phyloP scores from a whole-genome alignment of 2,888 invertebrate species.

The Tetheella fluctuosa region DNA sequence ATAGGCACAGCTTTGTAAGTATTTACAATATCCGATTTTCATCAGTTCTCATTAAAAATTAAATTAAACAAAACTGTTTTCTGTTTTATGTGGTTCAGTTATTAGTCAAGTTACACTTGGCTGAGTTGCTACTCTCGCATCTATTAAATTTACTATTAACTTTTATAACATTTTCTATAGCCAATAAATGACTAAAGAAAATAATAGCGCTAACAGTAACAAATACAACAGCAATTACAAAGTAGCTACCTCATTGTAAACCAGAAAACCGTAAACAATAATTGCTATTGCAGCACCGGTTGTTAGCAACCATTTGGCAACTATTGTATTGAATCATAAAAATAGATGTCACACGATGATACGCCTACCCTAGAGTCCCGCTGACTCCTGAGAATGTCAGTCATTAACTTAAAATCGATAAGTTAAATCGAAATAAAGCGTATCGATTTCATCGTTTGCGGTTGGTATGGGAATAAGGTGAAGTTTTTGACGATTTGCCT shows the following conservation, averaged over 20 bases:
- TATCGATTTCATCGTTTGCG: conserved; percentile 67
- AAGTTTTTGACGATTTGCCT: conserved; percentile 43
- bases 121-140: neutral
- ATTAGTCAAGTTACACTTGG: too few relatives aligned
- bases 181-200: neutral
- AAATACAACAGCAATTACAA: conserved; percentile 49
- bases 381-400: conserved; percentile 74
- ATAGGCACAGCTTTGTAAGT: too few relatives aligned
- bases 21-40: too few relatives aligned
- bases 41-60: too few relatives aligned
- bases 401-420: conserved; percentile 64
- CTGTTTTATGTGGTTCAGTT: too few relatives aligned
- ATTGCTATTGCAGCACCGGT: conserved; percentile 46
- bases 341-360: conserved; percentile 80
- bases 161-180: conserved; percentile 3
- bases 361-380: conserved; percentile 65
- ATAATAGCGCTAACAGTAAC: conserved; percentile 12
- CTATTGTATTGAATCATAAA: conserved; percentile 59
- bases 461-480: conserved; percentile 68
- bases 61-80: too few relatives aligned
- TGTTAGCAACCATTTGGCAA: conserved; percentile 25
- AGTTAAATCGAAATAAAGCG: conserved; percentile 64
- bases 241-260: conserved; percentile 40
- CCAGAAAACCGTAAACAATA: conserved; percentile 55
- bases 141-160: neutral